Conservation (phyloP, 2,888 invertebrate genomes). For the Cancer borealis region DNA sequence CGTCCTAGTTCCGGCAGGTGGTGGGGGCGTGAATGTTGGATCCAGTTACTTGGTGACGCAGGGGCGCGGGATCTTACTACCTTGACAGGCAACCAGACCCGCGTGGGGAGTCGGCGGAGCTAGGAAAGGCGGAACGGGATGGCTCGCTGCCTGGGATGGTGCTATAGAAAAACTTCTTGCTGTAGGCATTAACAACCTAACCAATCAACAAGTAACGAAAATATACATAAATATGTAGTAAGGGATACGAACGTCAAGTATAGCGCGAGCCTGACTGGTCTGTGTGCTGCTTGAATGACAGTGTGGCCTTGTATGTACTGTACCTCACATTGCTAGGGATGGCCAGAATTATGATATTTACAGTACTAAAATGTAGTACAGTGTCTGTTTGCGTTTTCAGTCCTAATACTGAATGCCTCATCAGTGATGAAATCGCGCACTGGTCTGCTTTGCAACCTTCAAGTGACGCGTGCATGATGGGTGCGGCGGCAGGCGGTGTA, state of each 20-base stretch:
- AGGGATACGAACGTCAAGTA: neutral
- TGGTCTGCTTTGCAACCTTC: neutral
- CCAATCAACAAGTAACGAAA: neutral
- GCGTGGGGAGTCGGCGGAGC: neutral
- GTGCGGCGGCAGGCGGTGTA: neutral
- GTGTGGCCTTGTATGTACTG: neutral
- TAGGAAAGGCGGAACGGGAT: neutral
- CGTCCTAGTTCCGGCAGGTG: constrained; percentile 6
- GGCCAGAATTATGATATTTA: too few relatives aligned
- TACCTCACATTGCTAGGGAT: neutral
- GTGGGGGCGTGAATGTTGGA: neutral
- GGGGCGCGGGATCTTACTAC: neutral
- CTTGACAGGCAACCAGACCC: neutral
- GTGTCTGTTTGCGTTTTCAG: neutral
- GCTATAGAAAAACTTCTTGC: neutral
- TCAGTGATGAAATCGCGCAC: neutral
- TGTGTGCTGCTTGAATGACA: neutral
- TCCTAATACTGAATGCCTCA: neutral
- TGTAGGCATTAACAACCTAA: neutral
- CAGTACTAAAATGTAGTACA: neutral
- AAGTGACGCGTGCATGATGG: neutral
- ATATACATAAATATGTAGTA: neutral
- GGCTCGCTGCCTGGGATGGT: neutral
- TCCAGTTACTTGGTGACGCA: neutral
- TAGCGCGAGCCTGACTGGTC: neutral